Base-by-base conservation (phyloP, 2,113 vertebrate genomes). In the Podarcis cretensis region DNA sequence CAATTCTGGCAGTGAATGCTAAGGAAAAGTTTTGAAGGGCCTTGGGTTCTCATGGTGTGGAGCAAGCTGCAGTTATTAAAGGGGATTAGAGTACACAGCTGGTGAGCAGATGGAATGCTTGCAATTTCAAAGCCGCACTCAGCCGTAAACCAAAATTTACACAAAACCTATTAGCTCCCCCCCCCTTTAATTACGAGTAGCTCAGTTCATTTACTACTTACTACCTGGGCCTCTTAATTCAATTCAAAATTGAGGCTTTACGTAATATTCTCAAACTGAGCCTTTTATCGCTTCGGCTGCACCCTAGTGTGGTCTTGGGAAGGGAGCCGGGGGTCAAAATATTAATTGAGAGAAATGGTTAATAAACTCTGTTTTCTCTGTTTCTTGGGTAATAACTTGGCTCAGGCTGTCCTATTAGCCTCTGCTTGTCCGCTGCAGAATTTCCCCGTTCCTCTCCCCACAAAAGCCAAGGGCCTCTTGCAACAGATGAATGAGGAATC, bases 61-160 rank as follows among this genome's bases (percentile, higher is more conserved):
- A 74, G 86, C 92, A 94, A 95, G 90, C 93, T 90, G 84, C 89
- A 91, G 90, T 94, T 96, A 95, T 95, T 95, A 95, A 90, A 91
- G 92, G 81, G 94, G 95, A 96, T 96, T 95, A 95, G 93, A 87
- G 83, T 88, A 90, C 91, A 92, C 96, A 97, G 97, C 97, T 98
- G 97, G 96, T 92, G 94, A 95, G 92, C 97, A 97, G 96, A 96
- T 97, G 96, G 95, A 95, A 95, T 93, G 93, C 92, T 94, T 94
- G 94, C 92, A 90, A 95, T 96, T 92, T 95, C 87, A 90, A 94
- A 95, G 94, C 92, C 87, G 87, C 94, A 94, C 93, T 95, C 90
- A 90, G 90, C 88, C 65, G 18, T 89, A 93, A 93, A 90, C 89
- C 73, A 79, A 87, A 87, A 82, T 92, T 48, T 94, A 77, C 90